Evolutionary conservation across 2,888 invertebrate species (phyloP), one percentile per base, ranked within the genome.

Genomic region (Xestia c-nigrum): DNA sequence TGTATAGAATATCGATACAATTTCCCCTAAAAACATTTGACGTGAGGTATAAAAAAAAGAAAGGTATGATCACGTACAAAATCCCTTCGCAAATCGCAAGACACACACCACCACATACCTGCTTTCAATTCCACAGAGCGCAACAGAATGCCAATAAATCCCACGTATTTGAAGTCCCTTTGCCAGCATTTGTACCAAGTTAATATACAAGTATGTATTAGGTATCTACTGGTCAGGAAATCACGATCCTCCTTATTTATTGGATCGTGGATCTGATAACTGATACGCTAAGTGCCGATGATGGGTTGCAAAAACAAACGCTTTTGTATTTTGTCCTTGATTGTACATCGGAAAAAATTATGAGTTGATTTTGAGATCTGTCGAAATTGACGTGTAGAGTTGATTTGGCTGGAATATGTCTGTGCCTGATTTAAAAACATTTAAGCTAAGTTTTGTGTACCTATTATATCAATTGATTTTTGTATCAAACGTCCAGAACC

Each of bases 181-280:
- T 66, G 55, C 69, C 16, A 82, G 31, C 50, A 66, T 81, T 72
- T 43, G 59, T 61, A 61, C 59, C 59, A 52, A 64, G 72, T 75
- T 71, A 76, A 61, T 83, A 50, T 70, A 83, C 80, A 38, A n/a
- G 78, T 78, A 81, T 72, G 82, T 78, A 73, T 59, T 80, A 57
- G 31, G 83, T 79, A 81, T 72, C 81, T 78, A 73, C 57, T 78
- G 86, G 88, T 87, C 84, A 89, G 87, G 87, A 87, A 88, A 88
- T 89, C 91, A 90, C 89, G 90, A 89, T 89, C 80, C 81, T 86
- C 87, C 88, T 87, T 89, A 87, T 90, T 88, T 88, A 90, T 90
- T 86, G 87, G 81, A 84, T 91, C 92, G 92, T 91, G 91, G 81
- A 90, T 91, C 91, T 78, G 92, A 91, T 92, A 89, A 81, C 70